Evolutionary conservation across 2,888 invertebrate genomes (phyloP), one percentile per base, ranked within the genome.

Genomic region (Agonopterix alstromeriana): DNA sequence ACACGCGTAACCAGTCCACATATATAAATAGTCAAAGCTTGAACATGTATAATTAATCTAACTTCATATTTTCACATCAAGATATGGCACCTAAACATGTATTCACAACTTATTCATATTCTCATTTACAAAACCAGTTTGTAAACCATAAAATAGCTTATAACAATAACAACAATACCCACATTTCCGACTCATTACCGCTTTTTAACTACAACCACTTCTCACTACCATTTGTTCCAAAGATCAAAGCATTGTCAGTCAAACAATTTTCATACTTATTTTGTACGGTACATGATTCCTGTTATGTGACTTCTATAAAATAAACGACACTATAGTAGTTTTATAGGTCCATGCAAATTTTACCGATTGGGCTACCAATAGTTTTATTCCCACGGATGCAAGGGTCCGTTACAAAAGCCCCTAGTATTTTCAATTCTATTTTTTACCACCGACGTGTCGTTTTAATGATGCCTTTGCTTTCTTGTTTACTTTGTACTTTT

Each of bases 401-500:
- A 42, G 42, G 8, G 11, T 11, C 38, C 38, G 38, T 42, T 42
- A 11, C 42, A 42, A 42, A 53, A 50, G 51, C 44, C 49, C 57
- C 52, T 56, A 42, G 57, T 66, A 12, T 72, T 66, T 65, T 60
- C 47, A 54, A 55, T 62, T 55, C 54, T 54, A 58, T 77, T 80
- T 79, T 77, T 74, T 70, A 73, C 60, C 63, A 50, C 60, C 63
- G 50, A 56, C 57, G 75, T 79, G 73, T 83, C 80, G 69, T 61
- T 83, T 78, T 85, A 83, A 86, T 82, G 82, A 84, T 67, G 63
- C 67, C 67, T 70, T 68, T 72, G 61, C 65, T 69, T 74, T 70
- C 70, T 55, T 85, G 82, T 86, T 87, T 86, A 85, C 80, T 77
- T 77, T 78, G 71, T 70, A 66, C 73, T 70, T 74, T 82, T 83